A percentile compares a stretch with the other conserved stretches of the same genome.
These are phyloP conservation scores for Ia io DNA, from an alignment of 2,113 vertebrate genomes.

Conservation along the genomic window DNA sequence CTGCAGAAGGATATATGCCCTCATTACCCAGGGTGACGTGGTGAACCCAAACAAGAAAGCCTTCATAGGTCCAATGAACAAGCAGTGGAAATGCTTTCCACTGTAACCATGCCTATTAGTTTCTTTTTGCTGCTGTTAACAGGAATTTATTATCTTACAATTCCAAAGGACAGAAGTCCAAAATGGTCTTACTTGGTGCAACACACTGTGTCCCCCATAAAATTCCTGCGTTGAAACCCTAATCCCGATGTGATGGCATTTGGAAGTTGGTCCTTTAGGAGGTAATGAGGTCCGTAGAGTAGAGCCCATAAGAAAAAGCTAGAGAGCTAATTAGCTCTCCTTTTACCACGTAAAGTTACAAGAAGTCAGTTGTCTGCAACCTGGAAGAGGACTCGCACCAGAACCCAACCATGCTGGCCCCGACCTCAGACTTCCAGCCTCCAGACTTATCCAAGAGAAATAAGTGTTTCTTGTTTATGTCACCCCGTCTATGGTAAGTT, in stretches of 20 bases:
- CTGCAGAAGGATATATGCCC: not conserved
- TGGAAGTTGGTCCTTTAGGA: not conserved
- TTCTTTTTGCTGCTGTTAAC: not conserved
- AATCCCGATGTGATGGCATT: no score
- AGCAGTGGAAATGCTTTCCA: not conserved
- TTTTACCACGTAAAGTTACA: no score
- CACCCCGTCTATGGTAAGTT: not conserved
- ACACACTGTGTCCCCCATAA: not conserved
- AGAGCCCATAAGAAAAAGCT: not conserved
- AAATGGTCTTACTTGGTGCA: not conserved
- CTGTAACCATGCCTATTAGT: not conserved
- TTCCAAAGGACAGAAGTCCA: not conserved
- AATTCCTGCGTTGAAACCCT: no score
- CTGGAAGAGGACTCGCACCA: no score
- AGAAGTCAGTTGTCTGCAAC: no score
- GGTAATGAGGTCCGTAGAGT: not conserved
- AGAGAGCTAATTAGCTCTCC: no score
- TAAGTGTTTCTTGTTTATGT: not conserved
- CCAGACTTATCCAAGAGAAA: not conserved
- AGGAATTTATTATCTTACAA: not conserved
- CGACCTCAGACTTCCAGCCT: no score
- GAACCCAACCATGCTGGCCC: no score
- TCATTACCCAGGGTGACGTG: not conserved
- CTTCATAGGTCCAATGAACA: not conserved
- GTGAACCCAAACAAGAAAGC: not conserved